These are phyloP conservation scores for Bombus waltoni DNA, from an alignment of 1,140 invertebrate genomes.

Conservation along the genomic window DNA sequence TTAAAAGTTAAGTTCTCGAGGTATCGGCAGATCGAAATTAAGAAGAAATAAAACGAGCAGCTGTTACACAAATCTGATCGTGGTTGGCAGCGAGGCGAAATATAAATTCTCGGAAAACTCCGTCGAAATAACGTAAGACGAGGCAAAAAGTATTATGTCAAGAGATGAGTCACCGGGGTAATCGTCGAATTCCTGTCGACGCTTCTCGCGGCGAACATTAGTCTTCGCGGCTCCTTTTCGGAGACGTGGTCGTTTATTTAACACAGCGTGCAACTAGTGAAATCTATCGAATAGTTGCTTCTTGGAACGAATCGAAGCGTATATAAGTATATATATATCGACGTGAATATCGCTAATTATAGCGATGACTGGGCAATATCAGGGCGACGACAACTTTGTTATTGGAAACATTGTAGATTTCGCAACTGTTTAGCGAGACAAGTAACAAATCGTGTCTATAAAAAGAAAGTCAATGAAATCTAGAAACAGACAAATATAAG, in stretches of 20 bases:
- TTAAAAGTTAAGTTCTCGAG: no score
- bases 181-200: slow-evolving; percentile 6
- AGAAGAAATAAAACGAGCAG: neutral
- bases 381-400: neutral
- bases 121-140: slow-evolving; percentile 1
- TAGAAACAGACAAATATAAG: neutral
- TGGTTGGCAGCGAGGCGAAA: neutral
- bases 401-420: neutral
- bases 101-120: slow-evolving; percentile 4
- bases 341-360: neutral
- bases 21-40: neutral
- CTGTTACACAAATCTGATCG: neutral
- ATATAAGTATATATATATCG: neutral
- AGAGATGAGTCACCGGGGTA: slow-evolving; percentile 1
- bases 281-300: neutral
- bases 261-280: neutral
- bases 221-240: neutral
- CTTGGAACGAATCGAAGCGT: slow-evolving; percentile 10
- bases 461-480: neutral
- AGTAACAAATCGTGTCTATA: neutral
- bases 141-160: neutral
- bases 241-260: slow-evolving; percentile 3
- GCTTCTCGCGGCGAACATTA: neutral
- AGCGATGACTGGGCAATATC: neutral
- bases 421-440: neutral